Base-by-base conservation (phyloP, 2,113 vertebrate species). In the Eptesicus fuscus region DNA sequence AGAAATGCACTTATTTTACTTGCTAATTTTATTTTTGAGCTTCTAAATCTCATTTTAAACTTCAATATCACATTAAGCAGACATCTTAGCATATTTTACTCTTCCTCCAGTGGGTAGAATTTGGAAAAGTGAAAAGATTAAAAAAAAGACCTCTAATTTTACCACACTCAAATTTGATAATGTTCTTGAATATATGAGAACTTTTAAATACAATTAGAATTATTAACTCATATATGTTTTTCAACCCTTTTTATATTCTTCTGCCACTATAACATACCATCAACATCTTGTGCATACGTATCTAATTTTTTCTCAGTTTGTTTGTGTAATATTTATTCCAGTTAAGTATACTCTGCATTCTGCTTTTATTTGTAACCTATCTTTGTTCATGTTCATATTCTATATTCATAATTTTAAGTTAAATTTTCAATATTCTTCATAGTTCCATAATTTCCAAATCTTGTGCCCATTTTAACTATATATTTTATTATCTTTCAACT, bases 21-120 rank as follows among this genome's bases (percentile, higher is more conserved):
- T 91, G 82, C 92, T 97, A 97, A 97, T 97, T 95, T 96, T 94
- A 96, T 92, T 96, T 92, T 95, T 90, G 74, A 90, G 82, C 23
- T 71, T 92, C 82, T 90, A 95, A 96, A 95, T 82, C 78, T 91
- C 93, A 95, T 96, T 97, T 96, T 56, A 47, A 95, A 96, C 53
- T 96, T 94, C 63, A 95, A 88, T 94, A 88, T 94, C 73, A 83
- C 83, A 96, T 96, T 96, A 96, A 84, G 87, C 37, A 92, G 71
- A 59, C 22, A 95, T 95, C 28, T 95, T 47, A 91, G 53, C 13
- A 88, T 82, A 85, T 20, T 94, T 90, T 93, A 83, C 40, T 78
- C 82, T 92, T 65, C 16, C 37, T 80, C 42, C 18, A 88, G 82
- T 88, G 78, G 35, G 35, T 73, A 83, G 32, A 82, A 92, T 92